Evolutionary conservation across 2,888 invertebrate genomes (phyloP).

Genomic region (Chironomus riparius): DNA sequence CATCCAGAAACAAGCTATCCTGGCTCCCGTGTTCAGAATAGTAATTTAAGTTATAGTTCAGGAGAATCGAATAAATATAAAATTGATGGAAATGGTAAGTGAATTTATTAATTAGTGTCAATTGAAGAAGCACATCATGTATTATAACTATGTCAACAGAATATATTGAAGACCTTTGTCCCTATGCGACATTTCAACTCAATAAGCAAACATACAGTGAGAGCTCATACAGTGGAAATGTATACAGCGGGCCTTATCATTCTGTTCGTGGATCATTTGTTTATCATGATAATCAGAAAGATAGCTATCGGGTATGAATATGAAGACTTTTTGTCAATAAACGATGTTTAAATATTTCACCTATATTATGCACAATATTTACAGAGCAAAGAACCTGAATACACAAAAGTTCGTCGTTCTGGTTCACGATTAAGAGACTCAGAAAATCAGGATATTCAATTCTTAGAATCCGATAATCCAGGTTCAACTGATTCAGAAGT

Average conservation of each 20-base stretch:
- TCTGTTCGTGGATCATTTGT: conserved; percentile 79
- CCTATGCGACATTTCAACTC: conserved; percentile 85
- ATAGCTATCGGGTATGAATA: conserved; percentile 40
- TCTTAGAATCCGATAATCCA: conserved; percentile 82
- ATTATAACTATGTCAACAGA: conserved; percentile 45
- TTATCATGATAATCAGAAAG: conserved; percentile 76
- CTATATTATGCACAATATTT: neutral
- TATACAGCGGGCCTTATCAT: conserved; percentile 79
- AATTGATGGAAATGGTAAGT: conserved; percentile 40
- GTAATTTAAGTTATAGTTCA: conserved; percentile 40
- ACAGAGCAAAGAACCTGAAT: conserved; percentile 71
- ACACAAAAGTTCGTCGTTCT: conserved; percentile 76
- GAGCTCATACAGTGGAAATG: conserved; percentile 82
- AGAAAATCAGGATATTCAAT: conserved; percentile 54
- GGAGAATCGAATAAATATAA: conserved; percentile 50
- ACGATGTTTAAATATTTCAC: neutral
- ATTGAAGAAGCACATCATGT: neutral
- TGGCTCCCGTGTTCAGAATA: conserved; percentile 38
- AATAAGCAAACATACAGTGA: conserved; percentile 80
- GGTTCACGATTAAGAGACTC: conserved; percentile 68
- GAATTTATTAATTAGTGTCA: conserved; percentile 34
- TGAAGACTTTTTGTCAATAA: neutral
- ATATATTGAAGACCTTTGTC: conserved; percentile 88
- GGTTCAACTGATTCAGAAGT: conserved; percentile 92
- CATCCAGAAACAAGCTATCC: conserved; percentile 70